A percentile compares a stretch with the other conserved stretches of the same genome.
Conservation (phyloP, 1,140 invertebrate species). For the Drosophila ambigua region DNA sequence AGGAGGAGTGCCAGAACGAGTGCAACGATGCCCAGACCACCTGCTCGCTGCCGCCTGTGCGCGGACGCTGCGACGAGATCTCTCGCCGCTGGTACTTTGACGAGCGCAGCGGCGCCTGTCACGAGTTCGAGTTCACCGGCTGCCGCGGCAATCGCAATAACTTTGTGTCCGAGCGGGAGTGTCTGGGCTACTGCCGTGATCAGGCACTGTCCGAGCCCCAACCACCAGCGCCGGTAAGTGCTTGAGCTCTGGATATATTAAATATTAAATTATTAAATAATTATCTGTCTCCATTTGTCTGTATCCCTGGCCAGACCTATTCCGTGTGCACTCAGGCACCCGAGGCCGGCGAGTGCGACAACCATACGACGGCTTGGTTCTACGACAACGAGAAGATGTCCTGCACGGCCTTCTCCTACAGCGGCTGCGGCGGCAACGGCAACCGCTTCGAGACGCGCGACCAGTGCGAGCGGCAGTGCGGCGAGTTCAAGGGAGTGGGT, state of each 20-base stretch:
- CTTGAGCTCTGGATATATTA: no score
- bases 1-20: conserved; percentile 90
- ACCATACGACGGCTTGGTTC: conserved; percentile 88
- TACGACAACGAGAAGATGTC: conserved; percentile 87
- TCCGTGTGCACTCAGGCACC: conserved; percentile 86
- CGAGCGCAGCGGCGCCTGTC: conserved; percentile 86
- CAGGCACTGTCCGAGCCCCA: conserved; percentile 41
- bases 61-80: conserved; percentile 85
- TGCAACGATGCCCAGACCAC: conserved; percentile 90
- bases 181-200: conserved; percentile 89
- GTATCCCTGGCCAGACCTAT: conserved; percentile 33
- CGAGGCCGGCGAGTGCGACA: conserved; percentile 90
- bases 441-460: conserved; percentile 92
- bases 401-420: conserved; percentile 91
- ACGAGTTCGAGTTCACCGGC: conserved; percentile 88
- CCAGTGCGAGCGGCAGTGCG: conserved; percentile 92
- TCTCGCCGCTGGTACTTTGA: conserved; percentile 91
- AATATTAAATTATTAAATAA: no score
- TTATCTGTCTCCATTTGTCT: no score
- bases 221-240: conserved; percentile 54
- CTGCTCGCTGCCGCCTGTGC: conserved; percentile 89
- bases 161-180: conserved; percentile 93
- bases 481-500: conserved; percentile 89
- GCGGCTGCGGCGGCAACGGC: conserved; percentile 93
- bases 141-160: conserved; percentile 92